phyloP scores from a whole-genome alignment of 2,888 invertebrate genomes.

The Temnothorax unifasciatus region DNA sequence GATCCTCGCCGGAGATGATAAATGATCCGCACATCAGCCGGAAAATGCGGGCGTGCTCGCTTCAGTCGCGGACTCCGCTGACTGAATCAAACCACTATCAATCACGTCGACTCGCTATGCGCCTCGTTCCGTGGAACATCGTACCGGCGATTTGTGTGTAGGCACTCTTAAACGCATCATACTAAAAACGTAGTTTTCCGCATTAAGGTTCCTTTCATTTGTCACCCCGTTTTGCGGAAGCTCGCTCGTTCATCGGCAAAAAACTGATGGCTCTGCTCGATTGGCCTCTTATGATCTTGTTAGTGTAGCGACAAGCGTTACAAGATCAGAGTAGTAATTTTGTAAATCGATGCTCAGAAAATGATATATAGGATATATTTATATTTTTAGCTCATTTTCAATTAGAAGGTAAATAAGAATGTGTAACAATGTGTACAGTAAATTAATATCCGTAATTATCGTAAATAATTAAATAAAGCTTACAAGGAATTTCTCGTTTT shows the following conservation, averaged over 20 bases:
- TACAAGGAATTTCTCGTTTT: background rate
- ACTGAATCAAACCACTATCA: constrained; percentile 84
- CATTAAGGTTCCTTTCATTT: constrained; percentile 61
- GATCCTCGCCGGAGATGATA: constrained; percentile 77
- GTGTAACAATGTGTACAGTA: background rate
- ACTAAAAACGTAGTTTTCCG: constrained; percentile 60
- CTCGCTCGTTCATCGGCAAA: constrained; percentile 9
- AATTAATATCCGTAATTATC: background rate
- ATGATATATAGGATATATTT: background rate
- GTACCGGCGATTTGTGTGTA: constrained; percentile 56
- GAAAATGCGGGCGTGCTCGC: constrained; percentile 79
- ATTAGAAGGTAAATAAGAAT: background rate
- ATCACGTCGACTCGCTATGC: constrained; percentile 73
- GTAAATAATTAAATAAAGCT: background rate
- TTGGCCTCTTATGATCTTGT: constrained; percentile 31
- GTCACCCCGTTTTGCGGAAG: constrained; percentile 50
- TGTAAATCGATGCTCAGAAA: too few relatives aligned
- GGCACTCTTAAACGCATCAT: constrained; percentile 58
- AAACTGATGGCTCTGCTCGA: constrained; percentile 28
- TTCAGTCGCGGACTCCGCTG: constrained; percentile 70
- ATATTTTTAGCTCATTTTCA: background rate
- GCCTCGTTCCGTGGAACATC: constrained; percentile 43
- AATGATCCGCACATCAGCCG: constrained; percentile 82
- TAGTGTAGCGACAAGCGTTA: background rate
- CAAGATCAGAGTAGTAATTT: background rate